These are phyloP conservation scores for Glandiceps talaboti DNA, from an alignment of 53 echinoderm and acorn worm species.

Conservation along the genomic window DNA sequence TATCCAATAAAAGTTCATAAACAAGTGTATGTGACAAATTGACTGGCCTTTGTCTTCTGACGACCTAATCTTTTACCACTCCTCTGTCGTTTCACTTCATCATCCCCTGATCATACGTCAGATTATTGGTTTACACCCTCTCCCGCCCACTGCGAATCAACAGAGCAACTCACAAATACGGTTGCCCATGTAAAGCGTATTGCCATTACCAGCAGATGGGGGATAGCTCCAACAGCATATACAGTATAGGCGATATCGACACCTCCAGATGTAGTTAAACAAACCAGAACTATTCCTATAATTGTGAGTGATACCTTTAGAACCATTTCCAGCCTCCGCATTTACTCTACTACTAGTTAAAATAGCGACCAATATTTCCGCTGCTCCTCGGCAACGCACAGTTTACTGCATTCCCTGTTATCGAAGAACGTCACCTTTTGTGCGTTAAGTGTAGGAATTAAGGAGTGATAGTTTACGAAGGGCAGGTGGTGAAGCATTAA, in stretches of 20 bases:
- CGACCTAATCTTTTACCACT: not conserved
- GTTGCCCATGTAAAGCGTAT: not conserved
- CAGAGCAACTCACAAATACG: not conserved
- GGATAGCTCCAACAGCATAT: too few relatives aligned
- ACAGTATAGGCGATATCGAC: too few relatives aligned
- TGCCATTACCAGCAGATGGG: not conserved
- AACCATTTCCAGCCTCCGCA: too few relatives aligned
- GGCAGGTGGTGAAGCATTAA: not conserved
- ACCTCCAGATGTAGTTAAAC: too few relatives aligned
- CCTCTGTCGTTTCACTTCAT: not conserved
- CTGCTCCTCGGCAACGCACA: not conserved
- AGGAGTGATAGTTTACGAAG: not conserved
- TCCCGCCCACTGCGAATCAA: not conserved
- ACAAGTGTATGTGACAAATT: not conserved
- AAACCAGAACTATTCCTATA: too few relatives aligned
- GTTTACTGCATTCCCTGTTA: too few relatives aligned
- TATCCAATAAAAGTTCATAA: not conserved
- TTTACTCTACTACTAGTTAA: too few relatives aligned
- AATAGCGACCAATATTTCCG: not conserved
- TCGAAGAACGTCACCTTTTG: too few relatives aligned
- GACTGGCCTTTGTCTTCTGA: not conserved
- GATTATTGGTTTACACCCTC: not conserved
- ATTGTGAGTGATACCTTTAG: too few relatives aligned
- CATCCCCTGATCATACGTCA: not conserved
- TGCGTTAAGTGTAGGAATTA: too few relatives aligned